phyloP scores from a whole-genome alignment of 2,888 invertebrate species.

The Mesorhabditis spiculigera region DNA sequence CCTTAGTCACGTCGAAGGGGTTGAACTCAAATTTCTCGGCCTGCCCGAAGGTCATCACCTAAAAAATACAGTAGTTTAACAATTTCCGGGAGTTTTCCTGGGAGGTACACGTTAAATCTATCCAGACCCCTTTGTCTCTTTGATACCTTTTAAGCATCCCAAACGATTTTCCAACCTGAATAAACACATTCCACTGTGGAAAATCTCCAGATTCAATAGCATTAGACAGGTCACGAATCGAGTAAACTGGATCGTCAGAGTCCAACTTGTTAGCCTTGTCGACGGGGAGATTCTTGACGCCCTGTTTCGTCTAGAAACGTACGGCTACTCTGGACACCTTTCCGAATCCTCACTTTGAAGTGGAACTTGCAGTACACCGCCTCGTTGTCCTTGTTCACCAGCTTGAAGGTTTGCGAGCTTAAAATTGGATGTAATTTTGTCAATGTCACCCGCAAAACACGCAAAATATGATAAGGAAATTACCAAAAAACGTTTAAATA shows the following conservation, averaged over 20 bases:
- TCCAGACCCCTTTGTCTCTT: neutral
- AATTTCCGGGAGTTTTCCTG: neutral
- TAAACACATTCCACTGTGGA: conserved; percentile 63
- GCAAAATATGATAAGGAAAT: neutral
- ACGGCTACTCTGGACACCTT: neutral
- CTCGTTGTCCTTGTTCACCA: conserved; percentile 50
- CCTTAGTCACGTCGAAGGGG: conserved; percentile 64
- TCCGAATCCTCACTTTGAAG: conserved; percentile 38
- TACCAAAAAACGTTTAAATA: neutral
- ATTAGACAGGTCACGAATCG: conserved; percentile 60
- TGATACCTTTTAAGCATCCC: neutral
- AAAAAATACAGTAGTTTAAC: conserved; percentile 3
- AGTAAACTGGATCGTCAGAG: conserved; percentile 59
- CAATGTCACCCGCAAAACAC: conserved; percentile 9
- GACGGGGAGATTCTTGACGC: conserved; percentile 48
- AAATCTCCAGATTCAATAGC: conserved; percentile 59
- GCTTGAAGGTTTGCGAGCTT: conserved; percentile 53
- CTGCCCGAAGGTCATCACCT: conserved; percentile 62
- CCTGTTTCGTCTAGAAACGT: conserved; percentile 49
- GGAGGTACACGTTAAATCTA: neutral
- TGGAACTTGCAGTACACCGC: conserved; percentile 57
- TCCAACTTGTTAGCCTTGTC: conserved; percentile 37
- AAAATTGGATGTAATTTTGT: conserved; percentile 9
- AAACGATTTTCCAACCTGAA: conserved; percentile 48
- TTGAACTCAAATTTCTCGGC: conserved; percentile 61